Percentiles rank a stretch among this genome's conserved stretches.
phyloP scores from a whole-genome alignment of 2,113 vertebrate species.

The Lophochroa leadbeateri region DNA sequence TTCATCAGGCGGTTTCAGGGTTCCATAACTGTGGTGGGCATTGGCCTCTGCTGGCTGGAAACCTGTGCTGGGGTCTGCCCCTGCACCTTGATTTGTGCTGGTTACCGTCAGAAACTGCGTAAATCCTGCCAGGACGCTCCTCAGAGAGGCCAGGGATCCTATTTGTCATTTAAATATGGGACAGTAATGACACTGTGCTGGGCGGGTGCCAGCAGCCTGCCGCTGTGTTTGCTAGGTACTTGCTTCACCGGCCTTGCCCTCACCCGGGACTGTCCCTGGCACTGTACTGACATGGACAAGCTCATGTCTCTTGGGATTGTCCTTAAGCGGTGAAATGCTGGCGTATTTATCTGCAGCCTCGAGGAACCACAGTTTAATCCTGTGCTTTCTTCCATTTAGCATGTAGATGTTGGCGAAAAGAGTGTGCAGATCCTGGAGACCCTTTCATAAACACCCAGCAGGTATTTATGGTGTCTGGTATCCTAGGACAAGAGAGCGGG shows the following conservation, averaged over 20 bases:
- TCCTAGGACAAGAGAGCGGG: neutral
- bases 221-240: neutral
- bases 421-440: neutral
- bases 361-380: neutral
- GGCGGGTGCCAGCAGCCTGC: neutral
- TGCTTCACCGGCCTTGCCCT: neutral
- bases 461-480: neutral
- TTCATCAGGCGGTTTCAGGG: neutral
- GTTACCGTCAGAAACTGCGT: neutral
- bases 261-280: neutral
- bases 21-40: neutral
- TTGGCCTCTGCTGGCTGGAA: neutral
- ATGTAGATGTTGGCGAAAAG: neutral
- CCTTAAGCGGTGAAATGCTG: neutral
- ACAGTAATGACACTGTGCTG: neutral
- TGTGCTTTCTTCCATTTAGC: neutral
- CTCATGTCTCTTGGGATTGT: neutral
- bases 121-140: neutral
- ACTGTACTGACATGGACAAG: neutral
- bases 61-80: neutral
- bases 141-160: neutral
- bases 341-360: neutral
- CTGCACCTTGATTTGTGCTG: neutral
- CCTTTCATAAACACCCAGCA: neutral
- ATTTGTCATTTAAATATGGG: neutral